Percentiles rank a stretch among this genome's conserved stretches.
Evolutionary conservation across 2,797 vertebrate species (phyloP).

Genomic region (Streptopelia turtur): DNA sequence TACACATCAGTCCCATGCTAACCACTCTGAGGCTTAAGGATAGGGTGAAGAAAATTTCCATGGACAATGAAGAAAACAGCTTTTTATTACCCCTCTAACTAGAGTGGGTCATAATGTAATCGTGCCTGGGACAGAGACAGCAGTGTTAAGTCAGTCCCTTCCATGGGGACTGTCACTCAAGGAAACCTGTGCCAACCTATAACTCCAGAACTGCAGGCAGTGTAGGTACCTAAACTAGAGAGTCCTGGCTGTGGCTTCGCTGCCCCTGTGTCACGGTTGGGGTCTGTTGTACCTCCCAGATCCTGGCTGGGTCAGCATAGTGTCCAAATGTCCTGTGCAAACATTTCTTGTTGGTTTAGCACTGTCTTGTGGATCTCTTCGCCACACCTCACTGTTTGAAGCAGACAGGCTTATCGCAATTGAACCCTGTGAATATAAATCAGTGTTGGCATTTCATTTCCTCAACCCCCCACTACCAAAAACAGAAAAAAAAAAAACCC

Average conservation of each 20-base stretch:
- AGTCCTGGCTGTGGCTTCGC: neutral
- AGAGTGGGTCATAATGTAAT: neutral
- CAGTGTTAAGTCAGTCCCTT: neutral
- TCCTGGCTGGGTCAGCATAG: neutral
- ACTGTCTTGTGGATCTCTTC: conserved; percentile 3
- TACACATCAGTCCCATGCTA: neutral
- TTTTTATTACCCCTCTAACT: neutral
- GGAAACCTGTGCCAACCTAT: no score
- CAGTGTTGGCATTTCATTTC: conserved; percentile 56
- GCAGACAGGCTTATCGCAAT: conserved; percentile 2
- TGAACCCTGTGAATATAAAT: conserved; percentile 20
- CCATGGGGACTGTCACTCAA: neutral
- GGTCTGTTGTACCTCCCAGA: neutral
- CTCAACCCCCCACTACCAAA: neutral
- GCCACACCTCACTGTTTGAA: conserved; percentile 22
- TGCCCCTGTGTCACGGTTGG: neutral
- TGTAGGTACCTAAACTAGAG: neutral
- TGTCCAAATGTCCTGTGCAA: neutral
- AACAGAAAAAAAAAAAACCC: neutral
- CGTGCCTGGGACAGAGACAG: fast-evolving
- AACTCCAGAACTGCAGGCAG: neutral
- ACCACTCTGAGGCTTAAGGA: neutral
- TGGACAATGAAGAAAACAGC: neutral
- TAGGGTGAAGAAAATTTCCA: neutral
- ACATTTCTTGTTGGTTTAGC: neutral